phyloP scores from a whole-genome alignment of 1,140 invertebrate species.

The Drosophila azteca region DNA sequence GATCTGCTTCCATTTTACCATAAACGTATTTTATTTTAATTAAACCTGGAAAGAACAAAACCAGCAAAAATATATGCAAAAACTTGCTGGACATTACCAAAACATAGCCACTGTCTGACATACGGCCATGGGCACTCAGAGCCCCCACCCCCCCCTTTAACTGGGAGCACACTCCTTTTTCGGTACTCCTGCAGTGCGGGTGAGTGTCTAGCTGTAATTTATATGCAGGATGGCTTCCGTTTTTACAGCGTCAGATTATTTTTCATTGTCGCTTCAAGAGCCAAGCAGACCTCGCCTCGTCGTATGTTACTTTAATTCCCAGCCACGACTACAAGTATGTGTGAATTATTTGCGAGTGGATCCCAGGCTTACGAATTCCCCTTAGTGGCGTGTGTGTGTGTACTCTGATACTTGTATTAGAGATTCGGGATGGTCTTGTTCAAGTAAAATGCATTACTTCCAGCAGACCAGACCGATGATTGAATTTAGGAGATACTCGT shows the following conservation, averaged over 20 bases:
- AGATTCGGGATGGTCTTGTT: no score
- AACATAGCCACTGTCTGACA: constrained; percentile 4
- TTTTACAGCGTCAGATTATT: constrained; percentile 32
- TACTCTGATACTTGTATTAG: no score
- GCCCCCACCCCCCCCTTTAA: neutral
- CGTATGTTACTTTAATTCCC: constrained; percentile 33
- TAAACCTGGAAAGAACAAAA: constrained; percentile 1
- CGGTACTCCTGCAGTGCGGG: constrained; percentile 6
- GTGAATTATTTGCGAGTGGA: constrained; percentile 20
- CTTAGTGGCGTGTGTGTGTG: neutral
- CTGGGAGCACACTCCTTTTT: neutral
- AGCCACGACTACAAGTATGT: constrained; percentile 10
- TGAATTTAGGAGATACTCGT: no score
- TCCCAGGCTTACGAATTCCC: neutral
- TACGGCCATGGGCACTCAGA: neutral
- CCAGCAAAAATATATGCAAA: constrained; percentile 8
- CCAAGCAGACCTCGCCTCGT: neutral
- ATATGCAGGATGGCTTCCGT: constrained; percentile 36
- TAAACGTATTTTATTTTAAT: constrained; percentile 14
- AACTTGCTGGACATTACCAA: constrained; percentile 14
- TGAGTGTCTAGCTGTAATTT: constrained; percentile 23
- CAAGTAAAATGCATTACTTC: no score
- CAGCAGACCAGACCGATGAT: no score
- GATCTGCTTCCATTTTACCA: neutral
- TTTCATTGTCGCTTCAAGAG: constrained; percentile 27